Percentiles rank a stretch among this genome's conserved stretches.
Evolutionary conservation across 2,797 vertebrate genomes (phyloP).

Genomic region (Rhinophrynus dorsalis): DNA sequence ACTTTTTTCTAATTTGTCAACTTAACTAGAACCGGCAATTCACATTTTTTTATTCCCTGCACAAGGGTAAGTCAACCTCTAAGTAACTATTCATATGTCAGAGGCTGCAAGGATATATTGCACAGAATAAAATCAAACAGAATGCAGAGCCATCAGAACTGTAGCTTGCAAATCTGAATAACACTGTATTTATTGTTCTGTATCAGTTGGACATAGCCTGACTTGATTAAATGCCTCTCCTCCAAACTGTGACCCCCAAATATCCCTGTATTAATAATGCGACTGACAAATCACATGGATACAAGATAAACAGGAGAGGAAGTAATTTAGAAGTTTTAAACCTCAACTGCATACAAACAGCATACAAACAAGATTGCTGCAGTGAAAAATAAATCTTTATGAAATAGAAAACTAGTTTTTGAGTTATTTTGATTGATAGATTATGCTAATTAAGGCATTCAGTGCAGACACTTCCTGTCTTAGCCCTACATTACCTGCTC

Average conservation of each 20-base stretch:
- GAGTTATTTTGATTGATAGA: no score
- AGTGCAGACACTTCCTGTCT: no score
- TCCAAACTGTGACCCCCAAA: background rate
- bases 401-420: no score
- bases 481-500: no score
- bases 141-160: background rate
- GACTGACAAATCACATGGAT: background rate
- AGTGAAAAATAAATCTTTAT: no score
- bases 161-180: background rate
- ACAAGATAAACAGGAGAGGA: background rate
- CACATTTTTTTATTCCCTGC: constrained; percentile 17
- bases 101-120: constrained; percentile 6
- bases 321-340: background rate
- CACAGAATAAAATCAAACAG: constrained; percentile 1
- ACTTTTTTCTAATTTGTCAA: constrained; percentile 51
- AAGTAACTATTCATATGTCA: constrained; percentile 27
- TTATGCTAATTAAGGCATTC: no score
- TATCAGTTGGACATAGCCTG: background rate
- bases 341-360: background rate
- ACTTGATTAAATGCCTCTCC: background rate
- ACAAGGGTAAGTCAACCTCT: constrained; percentile 47
- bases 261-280: constrained; percentile 20
- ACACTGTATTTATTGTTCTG: no score
- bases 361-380: no score
- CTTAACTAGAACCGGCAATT: constrained; percentile 41